Base-by-base conservation (phyloP, 2,797 vertebrate species). In the Cossypha niveicapilla region DNA sequence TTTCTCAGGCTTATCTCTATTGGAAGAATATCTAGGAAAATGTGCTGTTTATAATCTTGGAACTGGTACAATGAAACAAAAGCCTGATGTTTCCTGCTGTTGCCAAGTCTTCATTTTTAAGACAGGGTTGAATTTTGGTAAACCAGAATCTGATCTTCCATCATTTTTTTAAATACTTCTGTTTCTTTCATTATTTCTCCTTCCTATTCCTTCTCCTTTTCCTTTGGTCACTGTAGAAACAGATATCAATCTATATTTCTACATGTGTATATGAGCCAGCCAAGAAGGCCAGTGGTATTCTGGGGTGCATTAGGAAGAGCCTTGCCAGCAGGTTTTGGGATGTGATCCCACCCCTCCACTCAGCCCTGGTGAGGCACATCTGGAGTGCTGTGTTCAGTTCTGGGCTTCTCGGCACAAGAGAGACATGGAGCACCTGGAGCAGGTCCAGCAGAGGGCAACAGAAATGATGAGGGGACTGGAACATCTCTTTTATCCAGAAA, bases 11-110 rank as follows among this genome's bases (percentile, higher is more conserved):
- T 91, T 84, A 51, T 35, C 47, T 81, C 5, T 56, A 48, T 25
- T 82, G 50, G 77, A 93, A 88, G 58, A 70, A 28, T 23, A 84
- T 30, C 14, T 48, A 56, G 60, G 67, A 90, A 91, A 92, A 88
- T 27, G 24, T 48, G 45, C 45, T 74, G 21, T 71, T 63, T 76
- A 35, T 92, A 66, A 72, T 84, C 51, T 62, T 86, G 34, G 32
- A 73, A 62, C 13, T 72, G 44, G 23, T 85, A 70, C 37, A 62
- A 3, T 41, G 28, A 88, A 90, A 75, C 18, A 71, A 90, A 93
- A 90, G 16, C 47, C 58, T 76, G 25, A 57, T 77, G 24, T 71
- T 88, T 94, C 66, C 45, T 60, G 27, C 24, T 86, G 35, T 39
- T 74, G 56, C 66, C 73, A 50, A 65, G 54, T 37, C n/a, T 80